Conservation (phyloP, 2,113 vertebrate species). For the Crotalus tigris region DNA sequence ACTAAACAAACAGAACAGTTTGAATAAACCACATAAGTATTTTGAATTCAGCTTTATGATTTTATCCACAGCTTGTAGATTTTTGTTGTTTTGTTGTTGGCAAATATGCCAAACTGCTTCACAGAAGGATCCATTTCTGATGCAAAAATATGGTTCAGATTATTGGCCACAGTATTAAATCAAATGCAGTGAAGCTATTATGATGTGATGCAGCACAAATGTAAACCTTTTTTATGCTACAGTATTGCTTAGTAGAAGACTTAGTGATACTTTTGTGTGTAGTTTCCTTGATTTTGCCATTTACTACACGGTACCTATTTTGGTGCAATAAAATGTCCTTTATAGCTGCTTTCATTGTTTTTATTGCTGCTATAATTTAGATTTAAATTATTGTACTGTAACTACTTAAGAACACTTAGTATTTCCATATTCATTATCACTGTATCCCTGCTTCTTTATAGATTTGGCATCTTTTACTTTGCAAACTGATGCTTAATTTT, state of each 20-base stretch:
- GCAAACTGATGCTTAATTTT: constrained; percentile 1
- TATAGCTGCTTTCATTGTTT: constrained; percentile 8
- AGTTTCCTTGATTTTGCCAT: constrained; percentile 2
- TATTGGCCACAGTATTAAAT: background rate
- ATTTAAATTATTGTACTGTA: constrained; percentile 25
- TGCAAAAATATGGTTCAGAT: background rate
- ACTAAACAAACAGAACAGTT: background rate
- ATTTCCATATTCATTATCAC: background rate
- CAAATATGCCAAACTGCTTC: background rate
- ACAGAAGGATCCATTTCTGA: background rate
- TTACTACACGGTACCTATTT: background rate
- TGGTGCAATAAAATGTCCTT: background rate
- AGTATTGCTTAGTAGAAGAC: background rate
- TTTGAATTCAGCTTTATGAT: background rate
- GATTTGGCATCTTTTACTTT: background rate
- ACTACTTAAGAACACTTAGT: constrained; percentile 16
- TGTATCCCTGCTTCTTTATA: background rate
- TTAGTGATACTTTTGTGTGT: background rate
- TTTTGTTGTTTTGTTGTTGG: background rate
- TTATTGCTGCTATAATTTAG: background rate
- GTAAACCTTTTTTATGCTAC: background rate
- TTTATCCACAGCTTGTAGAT: background rate
- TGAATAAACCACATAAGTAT: background rate
- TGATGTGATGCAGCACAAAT: background rate
- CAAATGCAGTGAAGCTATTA: background rate